These are phyloP conservation scores for Coelopa pilipes DNA, from an alignment of 2,888 invertebrate species.

Conservation along the genomic window DNA sequence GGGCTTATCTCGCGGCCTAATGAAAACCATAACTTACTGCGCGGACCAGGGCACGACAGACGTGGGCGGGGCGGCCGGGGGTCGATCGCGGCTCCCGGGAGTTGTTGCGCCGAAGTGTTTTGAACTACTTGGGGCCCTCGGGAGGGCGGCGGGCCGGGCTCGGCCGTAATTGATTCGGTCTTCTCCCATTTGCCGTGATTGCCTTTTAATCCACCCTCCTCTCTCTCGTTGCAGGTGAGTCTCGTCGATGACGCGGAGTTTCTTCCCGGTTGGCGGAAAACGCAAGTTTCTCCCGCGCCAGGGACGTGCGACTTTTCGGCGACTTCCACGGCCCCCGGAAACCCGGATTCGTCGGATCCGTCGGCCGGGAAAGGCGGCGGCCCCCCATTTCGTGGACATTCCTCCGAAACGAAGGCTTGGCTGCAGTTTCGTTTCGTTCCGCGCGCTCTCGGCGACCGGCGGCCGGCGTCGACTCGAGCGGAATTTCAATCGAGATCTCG, in stretches of 20 bases:
- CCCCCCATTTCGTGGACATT: neutral
- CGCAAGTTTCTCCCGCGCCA: no score
- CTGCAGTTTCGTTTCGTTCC: no score
- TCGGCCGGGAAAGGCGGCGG: neutral
- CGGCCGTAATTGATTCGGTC: neutral
- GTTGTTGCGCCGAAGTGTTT: constrained; percentile 30
- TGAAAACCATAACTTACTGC: constrained; percentile 37
- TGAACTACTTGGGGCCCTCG: neutral
- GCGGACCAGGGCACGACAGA: constrained; percentile 19
- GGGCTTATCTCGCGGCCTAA: constrained; percentile 2
- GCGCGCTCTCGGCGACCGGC: no score
- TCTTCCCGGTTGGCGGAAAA: no score
- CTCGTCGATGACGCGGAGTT: neutral
- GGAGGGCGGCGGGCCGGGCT: neutral
- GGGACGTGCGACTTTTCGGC: no score
- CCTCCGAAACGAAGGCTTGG: neutral
- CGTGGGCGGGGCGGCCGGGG: neutral
- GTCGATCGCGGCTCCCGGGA: no score
- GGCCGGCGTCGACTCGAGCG: no score
- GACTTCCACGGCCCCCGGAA: neutral
- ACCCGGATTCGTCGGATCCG: no score
- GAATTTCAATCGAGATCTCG: neutral
- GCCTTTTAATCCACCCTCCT: neutral
- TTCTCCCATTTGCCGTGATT: neutral
- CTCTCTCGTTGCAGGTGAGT: constrained; percentile 25